A percentile compares a stretch with the other conserved stretches of the same genome.
These are phyloP conservation scores for Frankliniella fusca DNA, from an alignment of 2,888 invertebrate species.

Conservation along the genomic window DNA sequence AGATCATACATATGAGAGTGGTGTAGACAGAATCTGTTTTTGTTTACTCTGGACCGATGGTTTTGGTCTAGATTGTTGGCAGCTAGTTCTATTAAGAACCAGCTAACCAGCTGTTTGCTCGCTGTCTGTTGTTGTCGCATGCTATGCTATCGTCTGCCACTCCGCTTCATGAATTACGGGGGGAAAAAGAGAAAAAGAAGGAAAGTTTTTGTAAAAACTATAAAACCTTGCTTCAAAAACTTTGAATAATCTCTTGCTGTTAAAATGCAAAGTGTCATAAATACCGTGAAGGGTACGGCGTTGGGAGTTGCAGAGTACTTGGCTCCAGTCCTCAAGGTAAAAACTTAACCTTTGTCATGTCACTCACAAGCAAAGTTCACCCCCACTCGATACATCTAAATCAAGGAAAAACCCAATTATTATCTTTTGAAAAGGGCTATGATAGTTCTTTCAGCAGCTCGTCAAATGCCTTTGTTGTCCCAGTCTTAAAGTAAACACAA, in stretches of 20 bases:
- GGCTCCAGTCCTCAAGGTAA: constrained; percentile 92
- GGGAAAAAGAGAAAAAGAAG: no score
- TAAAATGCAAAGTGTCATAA: constrained; percentile 90
- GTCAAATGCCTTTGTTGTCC: not conserved
- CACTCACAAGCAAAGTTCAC: not conserved
- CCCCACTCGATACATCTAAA: not conserved
- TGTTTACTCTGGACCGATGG: no score
- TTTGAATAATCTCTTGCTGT: not conserved
- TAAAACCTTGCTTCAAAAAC: no score
- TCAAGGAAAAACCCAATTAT: not conserved
- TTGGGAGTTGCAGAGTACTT: constrained; percentile 93
- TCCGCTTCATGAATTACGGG: no score
- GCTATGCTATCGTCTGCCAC: no score
- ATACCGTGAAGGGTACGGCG: constrained; percentile 91
- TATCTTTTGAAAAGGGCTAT: not conserved
- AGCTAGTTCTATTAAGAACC: no score
- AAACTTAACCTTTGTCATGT: constrained; percentile 36
- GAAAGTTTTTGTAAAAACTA: no score
- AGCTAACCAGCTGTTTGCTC: no score
- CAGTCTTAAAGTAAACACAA: not conserved
- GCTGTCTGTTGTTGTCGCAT: no score
- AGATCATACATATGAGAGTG: no score
- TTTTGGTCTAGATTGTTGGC: no score
- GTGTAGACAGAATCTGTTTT: no score
- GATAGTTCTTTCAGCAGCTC: not conserved